Conservation (phyloP, 2,113 vertebrate genomes). For the Ahaetulla prasina region DNA sequence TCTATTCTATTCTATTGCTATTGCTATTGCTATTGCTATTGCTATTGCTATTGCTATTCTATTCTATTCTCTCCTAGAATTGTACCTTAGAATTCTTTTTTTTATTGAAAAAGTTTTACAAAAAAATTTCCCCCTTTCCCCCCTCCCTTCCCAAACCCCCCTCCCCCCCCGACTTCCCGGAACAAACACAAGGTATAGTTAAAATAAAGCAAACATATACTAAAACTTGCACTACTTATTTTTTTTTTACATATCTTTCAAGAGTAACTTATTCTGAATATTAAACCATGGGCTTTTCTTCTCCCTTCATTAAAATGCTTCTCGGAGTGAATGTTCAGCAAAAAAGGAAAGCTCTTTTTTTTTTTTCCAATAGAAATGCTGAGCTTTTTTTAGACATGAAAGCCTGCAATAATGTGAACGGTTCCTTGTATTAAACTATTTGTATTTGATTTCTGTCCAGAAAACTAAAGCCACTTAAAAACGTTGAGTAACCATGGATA, state of each 20-base stretch:
- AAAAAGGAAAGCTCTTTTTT: neutral
- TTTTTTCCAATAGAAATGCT: neutral
- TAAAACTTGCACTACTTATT: too few species aligned
- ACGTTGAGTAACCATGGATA: neutral
- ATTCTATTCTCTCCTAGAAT: too few species aligned
- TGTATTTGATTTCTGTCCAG: neutral
- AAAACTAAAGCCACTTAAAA: neutral
- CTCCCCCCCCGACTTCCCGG: too few species aligned
- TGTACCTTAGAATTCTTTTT: too few species aligned
- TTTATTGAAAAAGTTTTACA: too few species aligned
- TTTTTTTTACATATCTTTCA: neutral
- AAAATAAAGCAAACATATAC: too few species aligned
- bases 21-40: too few species aligned
- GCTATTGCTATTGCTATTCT: too few species aligned
- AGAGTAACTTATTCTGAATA: neutral
- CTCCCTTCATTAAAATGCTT: neutral
- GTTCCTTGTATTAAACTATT: neutral
- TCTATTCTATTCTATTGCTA: too few species aligned
- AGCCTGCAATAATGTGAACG: neutral
- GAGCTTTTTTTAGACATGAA: neutral
- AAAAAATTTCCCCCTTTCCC: too few species aligned
- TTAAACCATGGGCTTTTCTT: neutral
- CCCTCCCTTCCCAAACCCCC: too few species aligned
- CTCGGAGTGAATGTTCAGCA: neutral
- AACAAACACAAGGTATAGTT: too few species aligned